Base-by-base conservation (phyloP, 1,140 invertebrate species). In the Odontomachus brunneus region DNA sequence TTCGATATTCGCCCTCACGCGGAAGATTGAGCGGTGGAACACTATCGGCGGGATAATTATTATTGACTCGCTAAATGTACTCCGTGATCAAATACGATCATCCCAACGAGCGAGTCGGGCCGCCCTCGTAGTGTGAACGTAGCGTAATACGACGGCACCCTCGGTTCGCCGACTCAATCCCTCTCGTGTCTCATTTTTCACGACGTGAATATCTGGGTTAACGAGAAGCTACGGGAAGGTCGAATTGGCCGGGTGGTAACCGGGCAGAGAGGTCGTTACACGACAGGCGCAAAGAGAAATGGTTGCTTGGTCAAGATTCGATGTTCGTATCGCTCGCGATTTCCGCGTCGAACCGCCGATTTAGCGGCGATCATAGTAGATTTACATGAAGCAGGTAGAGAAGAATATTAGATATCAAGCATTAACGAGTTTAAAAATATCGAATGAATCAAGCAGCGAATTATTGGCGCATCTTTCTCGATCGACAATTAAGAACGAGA, bases 141-240 rank as follows among this genome's bases (percentile, higher is more conserved):
- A 78, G 53, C 66, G 53, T 67, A 49, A 49, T 26, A 29, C 9
- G 38, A 48, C 48, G 62, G 33, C 63, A 57, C 51, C 22, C 51
- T 67, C 29, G 60, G 17, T 44, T 1, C 55, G n/a, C 22, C 22
- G 14, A 14, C 15, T 48, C 33, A 72, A 51, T 38, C 74, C 44
- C 44, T 49, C 26, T 73, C 19, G n/a, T 29, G 51, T 62, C 65
- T 83, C 12, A 51, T 59, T 71, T 81, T 72, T 81, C 66, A 57
- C 24, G 48, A 60, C 38, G 60, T 53, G 84, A 82, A 84, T 88
- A 89, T 89, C 84, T 90, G 44, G 88, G 87, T 90, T 89, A 90
- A 90, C 87, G 88, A 90, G 87, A 73, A 83, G 63, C 48, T 66
- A 78, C 57, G 81, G 63, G 59, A 84, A 78, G 81, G 80, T 80